A percentile compares a stretch with the other conserved stretches of the same genome.
These are phyloP conservation scores for Bubo scandiacus DNA, from an alignment of 2,113 vertebrate species.

Conservation along the genomic window DNA sequence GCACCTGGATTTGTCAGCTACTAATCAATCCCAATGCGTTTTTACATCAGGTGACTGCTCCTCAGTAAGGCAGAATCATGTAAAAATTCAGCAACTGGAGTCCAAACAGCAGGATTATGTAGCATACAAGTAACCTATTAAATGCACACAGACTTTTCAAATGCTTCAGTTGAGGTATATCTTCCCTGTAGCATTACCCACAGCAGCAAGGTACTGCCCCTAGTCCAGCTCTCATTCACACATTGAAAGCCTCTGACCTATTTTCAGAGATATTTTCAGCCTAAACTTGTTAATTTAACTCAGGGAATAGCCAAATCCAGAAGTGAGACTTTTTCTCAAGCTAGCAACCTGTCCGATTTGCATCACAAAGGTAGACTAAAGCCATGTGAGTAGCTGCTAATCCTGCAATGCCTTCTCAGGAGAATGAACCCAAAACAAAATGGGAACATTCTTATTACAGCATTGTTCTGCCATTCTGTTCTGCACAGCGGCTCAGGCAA, in stretches of 20 bases:
- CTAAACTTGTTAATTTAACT: neutral
- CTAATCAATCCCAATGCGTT: neutral
- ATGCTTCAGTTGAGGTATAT: neutral
- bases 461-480: neutral
- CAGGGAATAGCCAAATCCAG: neutral
- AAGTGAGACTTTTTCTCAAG: neutral
- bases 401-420: neutral
- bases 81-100: neutral
- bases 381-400: neutral
- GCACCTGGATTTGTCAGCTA: slow-evolving; percentile 7
- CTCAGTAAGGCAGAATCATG: neutral
- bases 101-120: neutral
- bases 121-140: neutral
- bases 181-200: neutral
- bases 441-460: neutral
- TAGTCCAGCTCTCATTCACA: neutral
- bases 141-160: neutral
- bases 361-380: neutral
- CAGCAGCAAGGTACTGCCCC: neutral
- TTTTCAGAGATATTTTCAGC: neutral
- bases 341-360: neutral
- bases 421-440: neutral
- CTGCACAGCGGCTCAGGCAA: neutral
- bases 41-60: neutral
- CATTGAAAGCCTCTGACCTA: neutral